Percentiles rank a stretch among this genome's conserved stretches.
Conservation (phyloP, 2,113 vertebrate genomes). For the Tragelaphus buxtoni region DNA sequence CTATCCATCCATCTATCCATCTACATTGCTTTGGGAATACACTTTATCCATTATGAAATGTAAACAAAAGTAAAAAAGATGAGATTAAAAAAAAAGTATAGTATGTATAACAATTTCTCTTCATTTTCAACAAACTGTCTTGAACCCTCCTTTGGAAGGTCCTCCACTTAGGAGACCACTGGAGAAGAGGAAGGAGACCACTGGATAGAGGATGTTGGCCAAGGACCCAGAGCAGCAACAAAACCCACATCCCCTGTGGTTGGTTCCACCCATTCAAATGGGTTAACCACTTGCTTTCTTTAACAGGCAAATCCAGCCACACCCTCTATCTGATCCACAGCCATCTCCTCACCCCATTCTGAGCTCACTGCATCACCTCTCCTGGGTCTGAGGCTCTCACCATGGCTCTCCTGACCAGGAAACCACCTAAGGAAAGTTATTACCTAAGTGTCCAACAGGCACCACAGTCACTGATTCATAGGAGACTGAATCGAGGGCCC, state of each 20-base stretch:
- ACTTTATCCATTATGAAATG: neutral
- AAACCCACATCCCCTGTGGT: neutral
- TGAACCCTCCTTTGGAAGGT: neutral
- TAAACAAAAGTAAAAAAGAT: neutral
- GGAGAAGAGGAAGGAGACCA: neutral
- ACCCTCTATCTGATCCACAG: neutral
- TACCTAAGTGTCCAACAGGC: neutral
- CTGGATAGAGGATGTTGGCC: neutral
- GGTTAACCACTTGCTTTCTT: neutral
- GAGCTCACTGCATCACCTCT: too few relatives aligned
- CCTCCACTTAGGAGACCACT: neutral
- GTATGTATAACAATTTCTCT: neutral
- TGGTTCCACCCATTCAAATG: neutral
- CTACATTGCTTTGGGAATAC: neutral
- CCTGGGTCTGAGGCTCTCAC: neutral
- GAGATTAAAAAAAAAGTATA: accelerated
- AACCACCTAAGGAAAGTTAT: neutral
- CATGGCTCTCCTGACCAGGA: neutral
- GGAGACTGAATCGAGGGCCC: accelerated
- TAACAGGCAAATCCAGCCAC: neutral
- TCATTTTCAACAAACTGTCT: neutral
- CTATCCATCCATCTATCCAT: neutral
- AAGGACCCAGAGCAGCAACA: neutral
- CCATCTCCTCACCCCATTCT: neutral
- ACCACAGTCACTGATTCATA: neutral